Base-by-base conservation (phyloP, 2,113 vertebrate species). In the Sisor rabdophorus region DNA sequence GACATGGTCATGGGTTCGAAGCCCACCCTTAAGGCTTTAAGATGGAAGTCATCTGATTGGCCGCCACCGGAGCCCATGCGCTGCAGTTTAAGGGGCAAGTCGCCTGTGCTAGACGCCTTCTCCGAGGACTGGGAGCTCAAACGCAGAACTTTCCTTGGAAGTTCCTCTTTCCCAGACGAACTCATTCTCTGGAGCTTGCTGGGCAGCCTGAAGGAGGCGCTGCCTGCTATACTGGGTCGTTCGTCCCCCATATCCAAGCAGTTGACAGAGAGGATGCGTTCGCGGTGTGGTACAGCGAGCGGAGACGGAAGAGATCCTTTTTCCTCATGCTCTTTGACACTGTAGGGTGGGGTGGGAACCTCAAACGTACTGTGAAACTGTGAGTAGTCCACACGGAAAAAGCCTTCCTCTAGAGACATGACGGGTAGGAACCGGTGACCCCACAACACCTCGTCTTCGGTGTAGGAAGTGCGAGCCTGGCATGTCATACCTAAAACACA, bases 401-500 rank as follows among this genome's bases (percentile, higher is more conserved):
- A 96, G 24, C 95, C 94, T 50, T 96, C 93, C 80, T 95, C 95
- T 59, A 96, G 87, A 17, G 95, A 95, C 94, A 96, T 96, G 2
- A 96, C 95, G 0, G 95, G 95, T 13, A 96, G 88, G 85, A 96
- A 96, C 26, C 95, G 91, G 81, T 96, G 94, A 28, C 94, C 95
- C 95, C 95, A 96, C 36, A 96, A 88, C 20, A 96, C 94, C 84
- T 96, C 95, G 40, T 96, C 94, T 60, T 96, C 95, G 0, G 94
- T 96, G 72, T 95, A 96, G 0, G 95, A 96, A 0, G 95, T 96
- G 80, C 95, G 88, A 0, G 95, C 95, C 83, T 96, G 95, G 80
- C 95, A 96, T 0, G 94, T 95, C 95, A 96, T 96, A 75, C 95
- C 95, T 96, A 67, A 40, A 47, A 82, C 8, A 84, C 22, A 16